These are phyloP conservation scores for Neotoma lepida DNA, from an alignment of 2,113 vertebrate genomes.

Conservation along the genomic window DNA sequence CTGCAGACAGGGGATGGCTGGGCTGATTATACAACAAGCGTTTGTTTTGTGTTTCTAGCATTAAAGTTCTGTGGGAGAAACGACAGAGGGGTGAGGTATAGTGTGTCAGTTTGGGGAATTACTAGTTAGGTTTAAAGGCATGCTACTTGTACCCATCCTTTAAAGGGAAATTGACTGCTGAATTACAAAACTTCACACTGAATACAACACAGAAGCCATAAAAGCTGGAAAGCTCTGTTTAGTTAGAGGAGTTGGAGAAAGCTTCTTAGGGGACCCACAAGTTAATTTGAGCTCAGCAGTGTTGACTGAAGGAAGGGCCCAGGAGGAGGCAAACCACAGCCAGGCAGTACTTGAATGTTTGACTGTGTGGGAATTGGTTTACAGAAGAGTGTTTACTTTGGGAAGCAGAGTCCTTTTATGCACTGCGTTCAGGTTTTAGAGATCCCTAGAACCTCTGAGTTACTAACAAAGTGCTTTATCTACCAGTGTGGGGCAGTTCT, in stretches of 20 bases:
- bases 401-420: not conserved
- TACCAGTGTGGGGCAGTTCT: not conserved
- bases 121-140: not conserved
- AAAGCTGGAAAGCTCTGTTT: not conserved
- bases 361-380: slow-evolving; percentile 5
- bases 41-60: not conserved
- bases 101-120: not conserved
- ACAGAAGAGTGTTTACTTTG: not conserved
- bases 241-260: not conserved
- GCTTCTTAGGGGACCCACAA: not conserved
- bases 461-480: not conserved
- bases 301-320: slow-evolving; percentile 45
- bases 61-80: not conserved
- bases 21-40: not conserved
- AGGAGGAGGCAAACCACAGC: not conserved
- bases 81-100: not conserved
- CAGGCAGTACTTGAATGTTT: not conserved
- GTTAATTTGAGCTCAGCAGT: slow-evolving; percentile 18
- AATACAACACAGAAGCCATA: not conserved
- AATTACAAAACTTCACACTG: not conserved
- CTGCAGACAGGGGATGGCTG: not conserved
- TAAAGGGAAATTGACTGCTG: not conserved
- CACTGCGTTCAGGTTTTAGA: not conserved
- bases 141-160: not conserved
- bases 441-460: not conserved